These are phyloP conservation scores for Marisa cornuarietis DNA, from an alignment of 1,140 invertebrate species.

Conservation along the genomic window DNA sequence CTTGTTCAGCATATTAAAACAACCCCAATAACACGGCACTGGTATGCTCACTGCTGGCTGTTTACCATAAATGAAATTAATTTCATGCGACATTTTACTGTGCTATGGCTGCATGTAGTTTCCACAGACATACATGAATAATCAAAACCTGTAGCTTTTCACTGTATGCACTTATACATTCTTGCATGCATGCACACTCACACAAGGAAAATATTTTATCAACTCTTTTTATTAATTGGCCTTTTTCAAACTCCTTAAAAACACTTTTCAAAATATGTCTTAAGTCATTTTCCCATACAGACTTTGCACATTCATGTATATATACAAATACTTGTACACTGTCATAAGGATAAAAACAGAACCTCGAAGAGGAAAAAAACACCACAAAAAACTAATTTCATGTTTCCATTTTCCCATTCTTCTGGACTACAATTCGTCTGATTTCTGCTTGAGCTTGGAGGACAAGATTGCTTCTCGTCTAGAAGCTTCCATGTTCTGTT, in stretches of 20 bases:
- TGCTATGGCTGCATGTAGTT: too few relatives aligned
- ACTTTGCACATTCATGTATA: background rate
- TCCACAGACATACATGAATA: background rate
- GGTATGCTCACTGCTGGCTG: too few relatives aligned
- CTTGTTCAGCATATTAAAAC: too few relatives aligned
- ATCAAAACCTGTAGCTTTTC: background rate
- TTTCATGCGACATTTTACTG: too few relatives aligned
- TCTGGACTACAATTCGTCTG: background rate
- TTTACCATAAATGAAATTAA: too few relatives aligned
- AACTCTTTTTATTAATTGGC: too few relatives aligned
- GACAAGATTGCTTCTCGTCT: constrained; percentile 1
- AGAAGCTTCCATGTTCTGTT: background rate
- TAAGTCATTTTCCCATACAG: too few relatives aligned
- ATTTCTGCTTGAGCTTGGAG: constrained; percentile 18
- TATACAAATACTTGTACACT: background rate
- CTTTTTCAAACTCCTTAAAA: background rate
- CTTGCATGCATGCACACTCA: too few relatives aligned
- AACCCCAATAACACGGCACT: too few relatives aligned
- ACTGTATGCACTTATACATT: too few relatives aligned
- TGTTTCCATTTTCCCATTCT: background rate
- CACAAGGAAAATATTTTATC: too few relatives aligned
- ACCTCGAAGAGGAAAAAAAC: background rate
- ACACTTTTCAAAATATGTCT: background rate
- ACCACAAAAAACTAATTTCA: background rate
- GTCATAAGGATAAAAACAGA: background rate